phyloP scores from a whole-genome alignment of 2,888 invertebrate genomes.

The Lasius fuliginosus region DNA sequence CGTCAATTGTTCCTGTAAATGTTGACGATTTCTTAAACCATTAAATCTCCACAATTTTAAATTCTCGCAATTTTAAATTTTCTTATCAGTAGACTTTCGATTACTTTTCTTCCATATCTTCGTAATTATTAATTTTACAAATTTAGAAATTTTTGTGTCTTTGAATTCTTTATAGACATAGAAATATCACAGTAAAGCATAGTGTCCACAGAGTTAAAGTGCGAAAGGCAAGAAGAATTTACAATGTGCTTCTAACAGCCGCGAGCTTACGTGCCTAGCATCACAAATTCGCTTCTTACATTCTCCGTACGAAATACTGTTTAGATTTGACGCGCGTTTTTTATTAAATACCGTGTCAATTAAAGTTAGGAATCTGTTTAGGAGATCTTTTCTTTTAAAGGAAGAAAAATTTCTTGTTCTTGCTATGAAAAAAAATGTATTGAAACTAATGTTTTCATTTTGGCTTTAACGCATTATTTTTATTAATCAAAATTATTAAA shows the following conservation, averaged over 20 bases:
- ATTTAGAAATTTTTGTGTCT: neutral
- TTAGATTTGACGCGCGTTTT: neutral
- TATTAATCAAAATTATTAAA: neutral
- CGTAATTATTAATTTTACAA: neutral
- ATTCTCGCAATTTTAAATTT: neutral
- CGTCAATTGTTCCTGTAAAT: constrained; percentile 92
- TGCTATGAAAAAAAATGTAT: neutral
- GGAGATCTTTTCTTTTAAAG: neutral
- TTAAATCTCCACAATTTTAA: neutral
- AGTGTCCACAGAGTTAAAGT: neutral
- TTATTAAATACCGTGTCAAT: neutral
- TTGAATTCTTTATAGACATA: neutral
- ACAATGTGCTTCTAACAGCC: neutral
- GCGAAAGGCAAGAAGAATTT: constrained; percentile 1
- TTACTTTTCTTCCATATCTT: neutral
- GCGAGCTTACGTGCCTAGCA: constrained; percentile 17
- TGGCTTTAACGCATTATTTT: neutral
- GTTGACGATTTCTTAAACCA: neutral
- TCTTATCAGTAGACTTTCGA: neutral
- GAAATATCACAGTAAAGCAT: neutral
- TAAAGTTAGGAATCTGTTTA: neutral
- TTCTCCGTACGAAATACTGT: neutral
- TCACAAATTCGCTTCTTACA: neutral
- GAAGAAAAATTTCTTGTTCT: neutral
- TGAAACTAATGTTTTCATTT: neutral